Base-by-base conservation (phyloP, 2,888 invertebrate genomes). In the Tromatobia lineatoria region DNA sequence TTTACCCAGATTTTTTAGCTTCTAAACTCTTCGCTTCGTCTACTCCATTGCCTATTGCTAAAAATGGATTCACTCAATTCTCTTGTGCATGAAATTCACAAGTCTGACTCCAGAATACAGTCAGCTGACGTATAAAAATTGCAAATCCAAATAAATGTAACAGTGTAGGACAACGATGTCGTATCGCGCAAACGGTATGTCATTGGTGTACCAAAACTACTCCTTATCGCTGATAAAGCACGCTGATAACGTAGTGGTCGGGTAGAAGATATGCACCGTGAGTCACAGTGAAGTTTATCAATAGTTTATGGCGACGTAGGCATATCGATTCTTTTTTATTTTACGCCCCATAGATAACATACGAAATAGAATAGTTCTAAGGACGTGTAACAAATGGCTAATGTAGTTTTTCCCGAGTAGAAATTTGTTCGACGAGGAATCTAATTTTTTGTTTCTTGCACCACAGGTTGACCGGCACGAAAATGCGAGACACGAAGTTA, bases 401-500 rank as follows among this genome's bases (percentile, higher is more conserved):
- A 47, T n/a, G 18, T 0, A 25, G 52, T 54, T 45, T 13, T 10
- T 66, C 10, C 25, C 29, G n/a, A n/a, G n/a, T n/a, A n/a, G n/a
- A n/a, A n/a, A 50, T 47, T 69, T 23, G 6, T 29, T 54, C 1
- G 18, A 23, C 59, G 8, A n/a, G 2, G 20, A 1, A n/a, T 42
- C n/a, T n/a, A 42, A 71, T 50, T 64, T 80, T 25, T 64, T 70
- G 7, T 73, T 64, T 79, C n/a, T 67, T 54, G 25, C n/a, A 59
- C 29, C 47, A 47, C 87, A 91, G 90, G 82, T 87, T 69, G 88
- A 87, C 86, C 85, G 80, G 86, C 85, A 76, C 78, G 79, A 93
- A 90, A 76, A 93, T 93, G 93, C 87, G 88, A 61, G 89, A 82
- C 88, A 25, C 83, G 79, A 59, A 86, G 78, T 69, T 86, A 71